Evolutionary conservation across 2,888 invertebrate species (phyloP).

Genomic region (Drosophila longiperda): DNA sequence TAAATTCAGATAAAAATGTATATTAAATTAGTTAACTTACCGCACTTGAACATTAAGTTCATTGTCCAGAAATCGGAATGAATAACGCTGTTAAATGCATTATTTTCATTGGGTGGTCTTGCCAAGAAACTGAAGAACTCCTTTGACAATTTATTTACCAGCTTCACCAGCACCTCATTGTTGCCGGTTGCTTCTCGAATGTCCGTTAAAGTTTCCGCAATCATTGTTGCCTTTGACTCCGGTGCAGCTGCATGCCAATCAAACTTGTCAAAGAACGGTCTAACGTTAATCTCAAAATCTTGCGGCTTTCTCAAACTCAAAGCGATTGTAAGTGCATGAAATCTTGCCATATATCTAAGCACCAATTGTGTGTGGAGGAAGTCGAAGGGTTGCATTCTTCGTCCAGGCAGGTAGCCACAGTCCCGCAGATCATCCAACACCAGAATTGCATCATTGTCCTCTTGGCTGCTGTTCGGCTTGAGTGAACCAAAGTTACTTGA

Average conservation of each 20-base stretch:
- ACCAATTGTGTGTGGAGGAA: slow-evolving; percentile 44
- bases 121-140: slow-evolving; percentile 57
- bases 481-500: slow-evolving; percentile 59
- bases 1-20: background rate
- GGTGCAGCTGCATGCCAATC: slow-evolving; percentile 70
- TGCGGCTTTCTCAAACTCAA: slow-evolving; percentile 46
- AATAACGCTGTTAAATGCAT: slow-evolving; percentile 58
- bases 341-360: slow-evolving; percentile 56
- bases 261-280: slow-evolving; percentile 59
- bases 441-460: slow-evolving; percentile 59
- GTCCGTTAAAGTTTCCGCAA: slow-evolving; percentile 56
- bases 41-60: slow-evolving; percentile 69
- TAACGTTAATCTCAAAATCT: slow-evolving; percentile 37
- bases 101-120: slow-evolving; percentile 33
- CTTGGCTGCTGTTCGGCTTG: slow-evolving; percentile 11
- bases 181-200: slow-evolving; percentile 52
- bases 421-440: slow-evolving; percentile 57
- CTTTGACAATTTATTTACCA: slow-evolving; percentile 38
- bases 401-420: slow-evolving; percentile 36
- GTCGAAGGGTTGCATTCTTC: slow-evolving; percentile 53
- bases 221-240: slow-evolving; percentile 59
- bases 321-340: slow-evolving; percentile 59
- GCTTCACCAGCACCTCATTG: slow-evolving; percentile 27
- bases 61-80: slow-evolving; percentile 67
- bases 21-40: slow-evolving; percentile 28